Percentiles rank a stretch among this genome's conserved stretches.
Evolutionary conservation across 2,888 invertebrate genomes (phyloP).

Genomic region (Sarcophaga caerulescens): DNA sequence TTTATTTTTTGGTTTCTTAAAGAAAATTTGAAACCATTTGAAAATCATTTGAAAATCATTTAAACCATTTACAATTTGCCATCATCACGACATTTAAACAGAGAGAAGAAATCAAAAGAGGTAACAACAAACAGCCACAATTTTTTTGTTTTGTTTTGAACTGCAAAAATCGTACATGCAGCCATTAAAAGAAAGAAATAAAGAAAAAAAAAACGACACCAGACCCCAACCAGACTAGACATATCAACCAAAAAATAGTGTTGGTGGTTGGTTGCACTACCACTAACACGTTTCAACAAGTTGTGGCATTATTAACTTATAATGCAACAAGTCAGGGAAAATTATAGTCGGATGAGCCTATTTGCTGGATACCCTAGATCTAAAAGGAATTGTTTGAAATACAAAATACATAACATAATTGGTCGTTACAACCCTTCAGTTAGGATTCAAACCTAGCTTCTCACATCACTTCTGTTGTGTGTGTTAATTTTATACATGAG

Average conservation of each 20-base stretch:
- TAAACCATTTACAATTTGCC: constrained; percentile 81
- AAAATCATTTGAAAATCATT: constrained; percentile 78
- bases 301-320: background rate
- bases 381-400: no score
- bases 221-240: background rate
- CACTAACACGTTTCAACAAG: background rate
- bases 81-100: constrained; percentile 80
- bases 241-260: background rate
- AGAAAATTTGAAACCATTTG: constrained; percentile 71
- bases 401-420: no score
- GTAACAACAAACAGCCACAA: background rate
- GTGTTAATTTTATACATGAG: no score
- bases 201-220: constrained; percentile 20
- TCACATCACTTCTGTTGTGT: no score
- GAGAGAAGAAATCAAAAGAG: constrained; percentile 28
- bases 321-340: background rate
- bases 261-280: background rate
- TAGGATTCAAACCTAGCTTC: no score
- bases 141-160: background rate
- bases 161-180: constrained; percentile 54
- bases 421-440: no score
- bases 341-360: background rate
- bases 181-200: constrained; percentile 31
- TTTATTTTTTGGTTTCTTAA: background rate
- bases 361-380: no score